These are phyloP conservation scores for Atta cephalotes DNA, from an alignment of 1,140 invertebrate species.

Conservation along the genomic window DNA sequence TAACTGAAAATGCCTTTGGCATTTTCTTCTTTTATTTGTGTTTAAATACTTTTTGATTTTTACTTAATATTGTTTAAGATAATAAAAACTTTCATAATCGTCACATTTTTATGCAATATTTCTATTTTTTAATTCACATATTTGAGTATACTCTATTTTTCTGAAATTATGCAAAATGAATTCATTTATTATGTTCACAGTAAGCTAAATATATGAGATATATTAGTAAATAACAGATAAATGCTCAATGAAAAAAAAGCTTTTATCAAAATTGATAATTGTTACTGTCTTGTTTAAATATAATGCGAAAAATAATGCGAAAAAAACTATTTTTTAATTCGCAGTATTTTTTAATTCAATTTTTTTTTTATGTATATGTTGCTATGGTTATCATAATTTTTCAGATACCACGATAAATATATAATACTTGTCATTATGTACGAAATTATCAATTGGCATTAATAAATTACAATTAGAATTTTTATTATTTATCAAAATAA, in stretches of 20 bases:
- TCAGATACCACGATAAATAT: background rate
- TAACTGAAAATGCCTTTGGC: too few relatives aligned
- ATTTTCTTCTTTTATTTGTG: too few relatives aligned
- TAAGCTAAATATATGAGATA: background rate
- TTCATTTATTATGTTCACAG: background rate
- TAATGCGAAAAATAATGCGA: background rate
- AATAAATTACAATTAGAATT: slow-evolving; percentile 5
- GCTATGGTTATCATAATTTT: background rate
- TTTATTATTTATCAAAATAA: background rate
- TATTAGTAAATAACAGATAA: background rate
- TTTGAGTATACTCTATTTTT: background rate
- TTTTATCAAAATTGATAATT: background rate
- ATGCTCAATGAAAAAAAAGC: background rate
- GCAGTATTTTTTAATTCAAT: background rate
- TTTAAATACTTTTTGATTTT: too few relatives aligned
- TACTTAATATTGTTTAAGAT: too few relatives aligned
- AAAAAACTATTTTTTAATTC: too few relatives aligned
- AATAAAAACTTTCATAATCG: too few relatives aligned
- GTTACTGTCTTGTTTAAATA: background rate
- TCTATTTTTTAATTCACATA: too few relatives aligned
- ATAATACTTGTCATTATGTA: background rate
- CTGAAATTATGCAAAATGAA: background rate
- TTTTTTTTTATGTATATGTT: background rate
- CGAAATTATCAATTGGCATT: background rate
- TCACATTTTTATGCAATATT: too few relatives aligned